Evolutionary conservation across 2,113 vertebrate genomes (phyloP), one percentile per base, ranked within the genome.

Genomic region (Alosa alosa): DNA sequence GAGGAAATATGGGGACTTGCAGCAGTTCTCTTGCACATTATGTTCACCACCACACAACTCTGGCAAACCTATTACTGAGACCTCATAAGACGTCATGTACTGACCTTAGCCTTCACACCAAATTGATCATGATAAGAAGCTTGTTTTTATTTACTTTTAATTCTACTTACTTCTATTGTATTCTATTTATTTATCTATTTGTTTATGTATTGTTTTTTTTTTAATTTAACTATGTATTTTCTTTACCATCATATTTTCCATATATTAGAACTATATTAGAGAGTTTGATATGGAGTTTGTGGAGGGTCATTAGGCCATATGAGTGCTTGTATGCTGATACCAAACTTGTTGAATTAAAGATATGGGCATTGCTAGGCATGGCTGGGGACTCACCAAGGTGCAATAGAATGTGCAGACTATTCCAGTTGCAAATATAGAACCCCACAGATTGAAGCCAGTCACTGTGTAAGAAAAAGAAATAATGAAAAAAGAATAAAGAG

Each of bases 381-480:
- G 57, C 31, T 25, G 39, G 13, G 13, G 25, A 95, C 96, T 9
- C 95, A 97, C 95, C 95, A 96, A 87, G 8, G 96, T 96, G 88
- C 96, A 97, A 87, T 96, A 96, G 90, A 97, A 95, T 1, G 97
- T 97, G 91, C 97, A 97, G 86, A 97, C 96, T 46, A 96, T 88
- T 88, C 97, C 97, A 81, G 97, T 97, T 75, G 97, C 96, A 90
- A 95, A 92, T 87, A 97, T 96, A 81, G 97, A 96, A 52, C 94
- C 96, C 97, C 96, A 97, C 83, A 97, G 96, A 89, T 96, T 89
- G 94, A 97, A 97, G 45, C 96, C 96, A 82, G 97, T 97, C 88
- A 97, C 97, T 97, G 88, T 0, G 91, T 91, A 18, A 86, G 84
- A 85, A 47, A 85, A 89, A 90, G 81, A 86, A 75, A 84, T 17